Evolutionary conservation across 2,797 vertebrate species (phyloP).

Genomic region (Percopsis omiscomaycus): DNA sequence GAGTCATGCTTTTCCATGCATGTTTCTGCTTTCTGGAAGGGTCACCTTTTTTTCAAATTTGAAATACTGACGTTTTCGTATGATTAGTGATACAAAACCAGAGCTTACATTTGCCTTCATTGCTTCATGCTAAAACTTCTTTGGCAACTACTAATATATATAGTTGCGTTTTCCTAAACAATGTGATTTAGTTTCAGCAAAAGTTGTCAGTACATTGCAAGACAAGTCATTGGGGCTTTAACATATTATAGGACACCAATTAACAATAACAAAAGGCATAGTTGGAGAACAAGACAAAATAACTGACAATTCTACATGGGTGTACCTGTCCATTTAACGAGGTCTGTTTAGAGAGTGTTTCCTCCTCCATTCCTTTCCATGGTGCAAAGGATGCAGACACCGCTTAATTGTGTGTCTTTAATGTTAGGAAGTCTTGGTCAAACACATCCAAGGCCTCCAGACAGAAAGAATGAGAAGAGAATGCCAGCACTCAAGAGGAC

Average conservation of each 20-base stretch:
- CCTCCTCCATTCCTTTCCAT: constrained; percentile 32
- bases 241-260: constrained; percentile 24
- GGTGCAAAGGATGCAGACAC: constrained; percentile 32
- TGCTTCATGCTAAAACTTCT: no score
- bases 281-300: constrained; percentile 37
- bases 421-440: constrained; percentile 59
- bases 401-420: constrained; percentile 31
- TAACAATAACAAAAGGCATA: constrained; percentile 43
- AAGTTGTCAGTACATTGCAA: constrained; percentile 38
- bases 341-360: constrained; percentile 29
- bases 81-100: no score
- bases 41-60: no score
- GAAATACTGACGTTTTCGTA: no score
- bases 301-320: constrained; percentile 43
- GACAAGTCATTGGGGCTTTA: constrained; percentile 12
- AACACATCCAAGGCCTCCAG: constrained; percentile 71
- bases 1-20: no score
- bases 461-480: constrained; percentile 51
- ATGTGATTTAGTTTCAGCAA: constrained; percentile 1
- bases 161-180: no score
- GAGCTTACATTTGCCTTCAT: no score
- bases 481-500: constrained; percentile 72
- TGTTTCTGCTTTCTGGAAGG: no score
- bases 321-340: constrained; percentile 34
- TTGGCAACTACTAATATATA: no score